Conservation (phyloP, 2,113 vertebrate species). For the Lophotis ruficrista region DNA sequence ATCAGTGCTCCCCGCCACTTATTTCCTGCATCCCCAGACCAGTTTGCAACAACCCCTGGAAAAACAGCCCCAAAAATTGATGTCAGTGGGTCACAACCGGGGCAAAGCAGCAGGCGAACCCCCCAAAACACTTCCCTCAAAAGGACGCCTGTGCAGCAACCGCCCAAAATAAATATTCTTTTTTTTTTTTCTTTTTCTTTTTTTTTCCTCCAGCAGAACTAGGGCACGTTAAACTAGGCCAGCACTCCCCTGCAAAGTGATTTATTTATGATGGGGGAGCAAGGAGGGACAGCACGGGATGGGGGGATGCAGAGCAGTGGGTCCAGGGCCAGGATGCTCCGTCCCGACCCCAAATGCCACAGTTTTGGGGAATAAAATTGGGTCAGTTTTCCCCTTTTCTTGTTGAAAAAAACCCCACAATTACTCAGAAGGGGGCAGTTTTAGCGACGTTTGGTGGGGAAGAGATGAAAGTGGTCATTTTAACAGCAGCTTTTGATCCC, state of each 20-base stretch:
- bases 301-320: not conserved
- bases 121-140: not conserved
- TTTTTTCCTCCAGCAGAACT: not conserved
- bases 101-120: not conserved
- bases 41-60: not conserved
- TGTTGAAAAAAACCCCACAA: not conserved
- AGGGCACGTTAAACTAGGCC: constrained; percentile 58
- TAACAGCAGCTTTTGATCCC: not conserved
- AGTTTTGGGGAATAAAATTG: not conserved
- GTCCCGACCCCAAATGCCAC: rapidly evolving
- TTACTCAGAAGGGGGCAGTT: not conserved
- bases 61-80: not conserved
- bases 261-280: not conserved
- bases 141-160: not conserved
- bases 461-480: not conserved
- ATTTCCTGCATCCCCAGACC: not conserved
- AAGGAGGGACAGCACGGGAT: not conserved
- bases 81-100: not conserved
- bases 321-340: not conserved
- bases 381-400: not conserved
- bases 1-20: not conserved
- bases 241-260: constrained; percentile 39
- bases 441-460: not conserved
- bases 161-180: constrained; percentile 38
- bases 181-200: not conserved